Evolutionary conservation across 2,888 invertebrate species (phyloP), one percentile per base, ranked within the genome.

Genomic region (Volucella bombylans): DNA sequence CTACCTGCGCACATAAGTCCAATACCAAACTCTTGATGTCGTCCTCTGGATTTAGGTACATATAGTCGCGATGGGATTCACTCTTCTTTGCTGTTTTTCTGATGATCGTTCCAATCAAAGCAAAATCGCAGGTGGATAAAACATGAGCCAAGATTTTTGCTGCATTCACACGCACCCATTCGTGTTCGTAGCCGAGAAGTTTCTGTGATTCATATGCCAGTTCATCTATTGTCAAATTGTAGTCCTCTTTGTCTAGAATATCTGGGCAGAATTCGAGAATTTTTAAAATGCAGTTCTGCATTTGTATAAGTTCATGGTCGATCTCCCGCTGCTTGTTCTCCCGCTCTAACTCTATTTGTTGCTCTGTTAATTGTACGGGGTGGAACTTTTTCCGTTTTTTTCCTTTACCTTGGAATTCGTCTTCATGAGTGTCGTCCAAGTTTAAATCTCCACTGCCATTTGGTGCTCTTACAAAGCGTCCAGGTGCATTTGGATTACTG

Each of bases 111-210:
- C 94, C 93, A 57, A 96, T 92, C 79, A 94, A 93, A 1, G 93
- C 93, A 9, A 93, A 91, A 88, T 96, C 94, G 59, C 95, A 93
- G 0, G 93, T 91, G 0, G 94, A 92, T 71, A 98, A 92, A 64
- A 97, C 93, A 59, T 94, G 93, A 0, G 96, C 95, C 54, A 98
- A 91, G 83, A 97, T 93, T 90, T 97, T 96, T 0, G 95, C 94
- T 0, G 97, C 94, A 77, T 94, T 94, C 57, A 97, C 92, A 71
- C 97, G 94, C 0, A 98, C 96, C 97, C 97, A 97, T 43, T 95
- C 93, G 90, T 98, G 98, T 12, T 96, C 96, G 90, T 98, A 95
- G 0, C 94, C 94, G 14, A 98, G 90, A 54, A 97, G 93, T 15
- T 93, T 93, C 90, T 96, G 96, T 87, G 95, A 94, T 89, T 94